These are phyloP conservation scores for Zosterops hypoxanthus DNA, from an alignment of 2,113 vertebrate species.

Conservation along the genomic window DNA sequence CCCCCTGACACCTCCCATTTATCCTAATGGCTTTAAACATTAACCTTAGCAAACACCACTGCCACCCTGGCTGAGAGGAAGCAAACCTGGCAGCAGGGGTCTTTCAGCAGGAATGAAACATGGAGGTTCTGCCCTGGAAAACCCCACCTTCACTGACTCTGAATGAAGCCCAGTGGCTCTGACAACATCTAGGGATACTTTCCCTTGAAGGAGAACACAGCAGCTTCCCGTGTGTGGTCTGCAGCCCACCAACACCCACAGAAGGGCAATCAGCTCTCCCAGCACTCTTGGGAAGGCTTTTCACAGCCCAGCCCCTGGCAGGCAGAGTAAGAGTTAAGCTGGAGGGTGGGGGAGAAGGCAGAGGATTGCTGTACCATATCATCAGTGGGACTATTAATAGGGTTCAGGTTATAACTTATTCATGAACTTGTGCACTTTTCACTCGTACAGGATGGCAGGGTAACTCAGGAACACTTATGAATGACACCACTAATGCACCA, in stretches of 20 bases:
- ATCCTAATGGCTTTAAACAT: not conserved
- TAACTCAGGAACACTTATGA: constrained; percentile 32
- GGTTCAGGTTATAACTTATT: constrained; percentile 61
- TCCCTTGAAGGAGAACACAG: not conserved
- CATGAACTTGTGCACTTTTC: constrained; percentile 63
- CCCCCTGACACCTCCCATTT: not conserved
- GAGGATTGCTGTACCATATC: constrained; percentile 41
- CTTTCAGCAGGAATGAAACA: not conserved
- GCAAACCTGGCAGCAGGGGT: not conserved
- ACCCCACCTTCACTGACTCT: not conserved
- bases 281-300: not conserved
- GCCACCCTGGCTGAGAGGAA: not conserved
- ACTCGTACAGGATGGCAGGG: not conserved
- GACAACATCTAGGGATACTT: not conserved
- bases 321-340: constrained; percentile 29
- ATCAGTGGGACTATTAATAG: constrained; percentile 59
- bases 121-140: not conserved
- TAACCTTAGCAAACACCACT: not conserved
- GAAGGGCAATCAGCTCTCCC: not conserved
- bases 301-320: not conserved
- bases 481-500: constrained; percentile 37
- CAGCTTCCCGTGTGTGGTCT: not conserved
- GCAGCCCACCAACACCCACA: not conserved
- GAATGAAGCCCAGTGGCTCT: not conserved
- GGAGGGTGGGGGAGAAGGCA: not conserved